Conservation (phyloP, 2,888 invertebrate genomes). For the Zaprionus obscuricornis region DNA sequence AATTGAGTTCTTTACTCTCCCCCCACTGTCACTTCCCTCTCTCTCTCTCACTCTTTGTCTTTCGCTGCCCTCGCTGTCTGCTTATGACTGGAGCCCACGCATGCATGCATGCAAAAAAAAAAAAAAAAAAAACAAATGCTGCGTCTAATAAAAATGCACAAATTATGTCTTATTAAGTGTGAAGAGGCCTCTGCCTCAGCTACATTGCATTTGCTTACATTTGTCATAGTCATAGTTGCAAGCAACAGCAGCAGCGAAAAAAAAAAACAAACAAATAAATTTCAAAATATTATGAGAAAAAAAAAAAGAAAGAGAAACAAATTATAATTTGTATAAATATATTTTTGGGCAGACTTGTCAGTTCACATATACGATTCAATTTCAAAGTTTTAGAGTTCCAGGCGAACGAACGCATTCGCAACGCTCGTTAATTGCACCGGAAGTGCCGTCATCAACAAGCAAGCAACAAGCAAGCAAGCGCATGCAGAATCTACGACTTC, state of each 20-base stretch:
- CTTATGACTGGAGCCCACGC: slow-evolving; percentile 68
- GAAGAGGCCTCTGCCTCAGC: slow-evolving; percentile 45
- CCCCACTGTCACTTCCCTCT: too few relatives aligned
- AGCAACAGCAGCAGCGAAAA: too few relatives aligned
- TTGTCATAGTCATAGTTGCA: slow-evolving; percentile 57
- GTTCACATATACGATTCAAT: slow-evolving; percentile 20
- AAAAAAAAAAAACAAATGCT: slow-evolving; percentile 22
- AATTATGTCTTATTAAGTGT: slow-evolving; percentile 78
- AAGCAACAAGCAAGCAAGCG: too few relatives aligned
- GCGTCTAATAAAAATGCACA: slow-evolving; percentile 61
- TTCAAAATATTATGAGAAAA: too few relatives aligned
- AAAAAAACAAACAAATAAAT: too few relatives aligned
- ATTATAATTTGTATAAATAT: too few relatives aligned
- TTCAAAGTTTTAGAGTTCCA: slow-evolving; percentile 38
- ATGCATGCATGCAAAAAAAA: too few relatives aligned
- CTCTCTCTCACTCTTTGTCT: too few relatives aligned
- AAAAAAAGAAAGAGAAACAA: too few relatives aligned
- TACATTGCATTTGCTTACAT: slow-evolving; percentile 50
- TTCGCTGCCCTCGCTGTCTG: too few relatives aligned
- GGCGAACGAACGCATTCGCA: slow-evolving; percentile 38
- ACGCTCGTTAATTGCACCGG: slow-evolving; percentile 64
- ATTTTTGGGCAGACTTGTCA: slow-evolving; percentile 16
- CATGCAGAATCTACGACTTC: slow-evolving; percentile 18
- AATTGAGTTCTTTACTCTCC: slow-evolving; percentile 54
- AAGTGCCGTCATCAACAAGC: slow-evolving; percentile 70